Conservation (phyloP, 1,140 invertebrate species). For the Vanessa tameamea region DNA sequence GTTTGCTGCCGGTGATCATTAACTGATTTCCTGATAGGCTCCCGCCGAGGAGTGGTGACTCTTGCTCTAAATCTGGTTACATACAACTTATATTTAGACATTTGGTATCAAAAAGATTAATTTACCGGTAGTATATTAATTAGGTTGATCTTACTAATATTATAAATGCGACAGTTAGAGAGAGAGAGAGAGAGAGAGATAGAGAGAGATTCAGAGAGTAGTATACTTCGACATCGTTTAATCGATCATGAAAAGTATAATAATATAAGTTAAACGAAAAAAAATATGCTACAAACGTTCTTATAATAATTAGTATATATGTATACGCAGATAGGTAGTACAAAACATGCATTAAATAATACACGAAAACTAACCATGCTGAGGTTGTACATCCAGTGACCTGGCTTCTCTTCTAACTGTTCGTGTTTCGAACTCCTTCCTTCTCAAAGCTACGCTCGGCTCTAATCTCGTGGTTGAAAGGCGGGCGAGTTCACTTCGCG, state of each 20-base stretch:
- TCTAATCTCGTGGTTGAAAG: constrained; percentile 85
- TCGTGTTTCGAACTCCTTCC: constrained; percentile 87
- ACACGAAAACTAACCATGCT: constrained; percentile 54
- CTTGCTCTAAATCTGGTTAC: constrained; percentile 64
- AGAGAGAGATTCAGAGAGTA: no score
- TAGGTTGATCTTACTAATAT: no score
- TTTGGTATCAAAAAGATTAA: not conserved
- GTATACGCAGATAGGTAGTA: no score
- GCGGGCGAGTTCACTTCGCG: constrained; percentile 87
- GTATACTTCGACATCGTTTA: no score
- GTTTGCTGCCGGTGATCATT: constrained; percentile 87
- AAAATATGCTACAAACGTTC: no score
- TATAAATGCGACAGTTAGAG: no score
- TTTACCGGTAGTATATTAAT: not conserved
- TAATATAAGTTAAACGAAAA: no score
- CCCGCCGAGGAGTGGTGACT: constrained; percentile 59
- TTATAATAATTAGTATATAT: no score
- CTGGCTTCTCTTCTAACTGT: constrained; percentile 65
- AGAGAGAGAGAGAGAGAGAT: no score
- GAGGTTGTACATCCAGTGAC: constrained; percentile 75
- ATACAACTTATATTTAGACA: not conserved
- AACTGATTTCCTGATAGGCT: constrained; percentile 87
- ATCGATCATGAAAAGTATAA: no score
- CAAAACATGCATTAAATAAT: not conserved
- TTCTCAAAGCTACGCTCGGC: constrained; percentile 87